Evolutionary conservation across 2,113 vertebrate genomes (phyloP).

Genomic region (Ancistrus triradiatus): DNA sequence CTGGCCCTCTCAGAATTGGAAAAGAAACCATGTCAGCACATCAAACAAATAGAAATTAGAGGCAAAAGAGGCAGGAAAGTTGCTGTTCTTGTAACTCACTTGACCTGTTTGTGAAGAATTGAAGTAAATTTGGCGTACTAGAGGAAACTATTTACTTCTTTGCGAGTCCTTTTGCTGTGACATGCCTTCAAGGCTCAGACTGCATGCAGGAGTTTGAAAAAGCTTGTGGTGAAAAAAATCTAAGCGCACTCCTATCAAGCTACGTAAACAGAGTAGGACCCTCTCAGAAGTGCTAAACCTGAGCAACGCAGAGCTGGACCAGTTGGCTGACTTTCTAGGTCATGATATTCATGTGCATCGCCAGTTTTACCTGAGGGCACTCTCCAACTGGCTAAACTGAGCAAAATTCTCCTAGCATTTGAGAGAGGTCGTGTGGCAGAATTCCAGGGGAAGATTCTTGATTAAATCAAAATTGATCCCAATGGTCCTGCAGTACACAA

Average conservation of each 20-base stretch:
- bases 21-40: slow-evolving; percentile 26
- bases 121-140: slow-evolving; percentile 18
- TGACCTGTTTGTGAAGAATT: slow-evolving; percentile 16
- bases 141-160: slow-evolving; percentile 21
- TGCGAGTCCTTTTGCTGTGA: slow-evolving; percentile 6
- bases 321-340: slow-evolving; percentile 16
- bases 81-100: not conserved
- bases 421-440: slow-evolving; percentile 7
- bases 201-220: slow-evolving; percentile 14
- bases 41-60: slow-evolving; percentile 17
- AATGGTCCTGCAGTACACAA: too few species aligned
- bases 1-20: slow-evolving; percentile 25
- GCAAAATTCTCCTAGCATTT: slow-evolving; percentile 23
- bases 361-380: slow-evolving; percentile 24
- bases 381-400: slow-evolving; percentile 18
- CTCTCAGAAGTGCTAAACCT: slow-evolving; percentile 29
- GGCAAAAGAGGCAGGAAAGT: slow-evolving; percentile 21
- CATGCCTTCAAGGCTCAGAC: slow-evolving; percentile 7
- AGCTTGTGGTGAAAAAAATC: slow-evolving; percentile 24
- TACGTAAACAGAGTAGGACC: slow-evolving; percentile 37
- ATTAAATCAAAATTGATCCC: slow-evolving; percentile 36
- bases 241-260: slow-evolving; percentile 13
- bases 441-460: slow-evolving; percentile 24
- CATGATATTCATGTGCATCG: slow-evolving; percentile 29
- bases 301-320: slow-evolving; percentile 9